Base-by-base conservation (phyloP, 2,888 invertebrate species). In the Orchestes rusci region DNA sequence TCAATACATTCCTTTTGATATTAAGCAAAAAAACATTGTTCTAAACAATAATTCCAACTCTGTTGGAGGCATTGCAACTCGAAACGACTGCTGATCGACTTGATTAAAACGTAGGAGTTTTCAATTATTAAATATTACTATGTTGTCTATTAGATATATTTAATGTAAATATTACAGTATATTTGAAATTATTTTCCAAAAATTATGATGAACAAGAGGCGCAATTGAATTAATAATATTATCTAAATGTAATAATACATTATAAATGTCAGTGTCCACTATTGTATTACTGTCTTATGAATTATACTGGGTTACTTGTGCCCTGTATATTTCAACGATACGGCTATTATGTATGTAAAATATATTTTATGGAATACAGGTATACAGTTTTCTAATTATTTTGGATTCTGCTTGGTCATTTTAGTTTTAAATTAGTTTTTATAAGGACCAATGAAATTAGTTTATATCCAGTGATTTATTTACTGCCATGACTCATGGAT, bases 101-200 rank as follows among this genome's bases (percentile, higher is more conserved):
- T 53, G 54, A 50, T 45, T 43, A 36, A 48, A 48, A 23, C 36
- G 45, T 53, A 56, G 53, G 53, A 53, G 47, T 48, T 54, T 55
- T 53, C 51, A 52, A 48, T 48, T 48, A 48, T 48, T 44, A 44
- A 44, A 43, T 43, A 44, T 43, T 51, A 46, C 43, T 51, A 52
- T 54, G 54, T 56, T 56, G 56, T 56, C 55, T 57, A 57, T 56
- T 41, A 41, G 54, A 54, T 38, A 29, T 48, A 44, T 43, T 56
- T 53, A 51, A 53, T 57, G 56, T 57, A 55, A 53, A 57, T 57
- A 49, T 41, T 38, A 46, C 32, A 27, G 31, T 42, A 46, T 41
- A 48, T 17, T 48, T 48, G 28, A 48, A 42, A 33, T 49, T 49
- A 49, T 49, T 49, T 49, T 49, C 45, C 32, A 45, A 33, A 41